Base-by-base conservation (phyloP, 2,113 vertebrate genomes). In the Prionailurus viverrinus region DNA sequence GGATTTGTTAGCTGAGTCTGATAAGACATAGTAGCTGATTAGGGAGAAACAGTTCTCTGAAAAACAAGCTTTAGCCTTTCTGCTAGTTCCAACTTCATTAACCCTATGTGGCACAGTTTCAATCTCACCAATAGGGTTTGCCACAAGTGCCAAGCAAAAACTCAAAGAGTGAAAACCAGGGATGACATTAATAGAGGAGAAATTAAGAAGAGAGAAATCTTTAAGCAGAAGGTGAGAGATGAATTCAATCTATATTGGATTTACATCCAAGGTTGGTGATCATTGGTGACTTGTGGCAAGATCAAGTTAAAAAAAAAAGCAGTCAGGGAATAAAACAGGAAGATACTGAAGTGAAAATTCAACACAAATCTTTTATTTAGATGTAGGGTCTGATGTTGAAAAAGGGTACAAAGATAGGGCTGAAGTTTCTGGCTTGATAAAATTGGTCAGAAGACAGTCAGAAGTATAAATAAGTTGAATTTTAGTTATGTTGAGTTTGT, bases 381-480 rank as follows among this genome's bases (percentile, higher is more conserved):
- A 39, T 87, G 6, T 84, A 76, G 12, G 23, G 27, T 14, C 25
- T 90, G n/a, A 74, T 63, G 6, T 21, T 91, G 63, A 84, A 65
- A 87, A 41, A 73, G 58, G 85, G 45, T 12, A 41, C 53, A 81
- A 61, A 84, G 15, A 36, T 21, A 29, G 4, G 21, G 23, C 29
- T 61, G 31, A 93, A 51, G 33, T 93, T 95, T 84, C 74, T 69
- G 48, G 18, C 65, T 88, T 90, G 29, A 74, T 92, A 95, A 51
- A 51, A 65, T 39, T 15, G n/a, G n/a, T 36, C 45, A 71, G 36
- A 73, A 90, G 41, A 65, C 14, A 86, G 36, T 31, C 14, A 25
- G 61, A 48, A 63, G 48, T 14, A 74, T 73, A 79, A 55, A 61
- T 58, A 36, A 29, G 48, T 21, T 69, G 36, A 83, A 45, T 36